Evolutionary conservation across 2,888 invertebrate genomes (phyloP), one percentile per base, ranked within the genome.

Genomic region (Eupeodes luniger): DNA sequence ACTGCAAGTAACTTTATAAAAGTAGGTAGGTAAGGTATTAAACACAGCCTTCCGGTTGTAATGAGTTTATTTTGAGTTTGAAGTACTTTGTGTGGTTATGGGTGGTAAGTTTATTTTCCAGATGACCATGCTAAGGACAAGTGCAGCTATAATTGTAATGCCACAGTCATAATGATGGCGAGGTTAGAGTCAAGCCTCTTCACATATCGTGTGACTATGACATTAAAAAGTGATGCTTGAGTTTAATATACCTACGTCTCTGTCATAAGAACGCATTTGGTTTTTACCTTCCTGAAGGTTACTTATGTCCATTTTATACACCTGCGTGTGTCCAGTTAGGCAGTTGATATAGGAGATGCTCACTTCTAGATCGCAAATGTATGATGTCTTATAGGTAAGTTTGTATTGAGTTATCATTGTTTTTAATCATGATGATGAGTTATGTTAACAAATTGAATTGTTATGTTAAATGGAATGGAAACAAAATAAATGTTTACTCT

Each of bases 141-240:
- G 6, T 40, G 40, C 40, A 40, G 40, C n/a, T 0, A 9, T 59
- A 70, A 55, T 40, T 70, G 55, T 70, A 40, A 53, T 69, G 1
- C 2, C 27, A 27, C 27, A 27, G 16, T 36, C 16, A 49, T 14
- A 49, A 59, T 16, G n/a, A 1, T 40, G 40, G 69, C 7, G 53
- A 16, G 44, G 14, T 49, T 49, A 70, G 44, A 70, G 44, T 34
- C n/a, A 61, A 69, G 40, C 5, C 12, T 12, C 10, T 59, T 11
- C 67, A 27, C 27, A 67, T 59, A 55, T 59, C 66, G 64, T 77
- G 85, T 74, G 72, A 77, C 81, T 81, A 49, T 74, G 77, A 74
- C 81, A 77, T 67, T 61, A 59, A 77, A 77, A 81, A 81, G 67
- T 44, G 85, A 61, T 51, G 72, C 16, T 44, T 36, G 40, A 49